Evolutionary conservation across 2,888 invertebrate genomes (phyloP), one percentile per base, ranked within the genome.

Genomic region (Scotopteryx bipunctaria): DNA sequence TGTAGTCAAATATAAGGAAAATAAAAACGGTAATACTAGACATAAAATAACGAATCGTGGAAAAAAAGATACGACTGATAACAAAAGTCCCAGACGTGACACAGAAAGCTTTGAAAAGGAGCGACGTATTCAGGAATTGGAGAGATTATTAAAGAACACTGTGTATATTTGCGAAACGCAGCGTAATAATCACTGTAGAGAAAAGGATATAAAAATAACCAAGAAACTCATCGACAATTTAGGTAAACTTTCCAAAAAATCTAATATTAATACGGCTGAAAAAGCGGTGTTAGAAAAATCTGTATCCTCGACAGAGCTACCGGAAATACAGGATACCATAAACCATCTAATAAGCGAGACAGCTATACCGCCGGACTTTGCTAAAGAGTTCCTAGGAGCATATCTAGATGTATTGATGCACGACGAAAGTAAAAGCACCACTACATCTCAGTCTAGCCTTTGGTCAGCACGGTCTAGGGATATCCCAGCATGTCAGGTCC

Each of bases 201-300:
- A 78, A 11, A 79, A 76, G 57, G 84, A 87, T 57, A 86, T 86
- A 2, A 66, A 69, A 64, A 81, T 79, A n/a, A 83, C 85, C 0
- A 81, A 78, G 61, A 74, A 73, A 17, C 59, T 86, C 5, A 77
- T 84, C 2, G 61, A 81, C 25, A 81, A 80, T 42, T 59, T 84
- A n/a, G 78, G 69, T 0, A 76, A 73, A 29, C 11, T 64, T 4
- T 69, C 75, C 0, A 55, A 55, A 14, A 67, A 59, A 33, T 49
- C 65, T 5, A 47, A 42, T 2, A 1, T 54, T 0, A 49, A 59
- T 6, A 63, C 60, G 3, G 52, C 33, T 35, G 66, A 64, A 21
- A 60, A 63, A n/a, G 16, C 41, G 3, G 19, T 17, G 2, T 44
- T 64, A n/a, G 71, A 76, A 2, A 68, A 64, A 40, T 76, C 78